Evolutionary conservation across 2,888 invertebrate species (phyloP).

Genomic region (Camptogramma bilineatum): DNA sequence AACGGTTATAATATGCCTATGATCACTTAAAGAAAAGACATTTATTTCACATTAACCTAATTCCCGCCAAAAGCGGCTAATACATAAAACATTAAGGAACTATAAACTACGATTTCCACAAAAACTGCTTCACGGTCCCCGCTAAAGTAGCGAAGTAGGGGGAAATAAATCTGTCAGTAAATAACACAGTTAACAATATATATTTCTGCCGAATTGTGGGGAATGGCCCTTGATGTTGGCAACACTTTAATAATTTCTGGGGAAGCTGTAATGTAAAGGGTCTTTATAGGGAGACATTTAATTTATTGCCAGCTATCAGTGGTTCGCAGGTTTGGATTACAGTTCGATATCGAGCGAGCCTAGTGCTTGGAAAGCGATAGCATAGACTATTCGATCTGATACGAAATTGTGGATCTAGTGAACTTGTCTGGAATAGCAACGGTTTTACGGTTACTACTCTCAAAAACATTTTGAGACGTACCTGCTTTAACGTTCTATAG

Average conservation of each 20-base stretch:
- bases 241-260: constrained; percentile 67
- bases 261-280: constrained; percentile 48
- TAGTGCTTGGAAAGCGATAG: constrained; percentile 35
- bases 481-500: neutral
- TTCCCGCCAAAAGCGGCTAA: constrained; percentile 40
- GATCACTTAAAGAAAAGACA: constrained; percentile 27
- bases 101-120: constrained; percentile 49
- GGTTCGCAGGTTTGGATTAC: constrained; percentile 34
- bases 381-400: neutral
- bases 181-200: constrained; percentile 74
- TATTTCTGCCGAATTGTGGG: constrained; percentile 60
- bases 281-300: constrained; percentile 24
- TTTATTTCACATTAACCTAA: constrained; percentile 43
- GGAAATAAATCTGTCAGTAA: constrained; percentile 71
- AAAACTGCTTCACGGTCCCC: constrained; percentile 48
- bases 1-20: constrained; percentile 7
- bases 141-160: constrained; percentile 51
- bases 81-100: constrained; percentile 48
- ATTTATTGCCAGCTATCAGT: constrained; percentile 35
- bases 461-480: neutral
- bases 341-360: constrained; percentile 23
- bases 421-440: neutral
- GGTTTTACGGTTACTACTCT: neutral
- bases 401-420: neutral
- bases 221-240: constrained; percentile 64